A percentile compares a stretch with the other conserved stretches of the same genome.
Conservation (phyloP, 2,113 vertebrate species). For the Hassar affinis region DNA sequence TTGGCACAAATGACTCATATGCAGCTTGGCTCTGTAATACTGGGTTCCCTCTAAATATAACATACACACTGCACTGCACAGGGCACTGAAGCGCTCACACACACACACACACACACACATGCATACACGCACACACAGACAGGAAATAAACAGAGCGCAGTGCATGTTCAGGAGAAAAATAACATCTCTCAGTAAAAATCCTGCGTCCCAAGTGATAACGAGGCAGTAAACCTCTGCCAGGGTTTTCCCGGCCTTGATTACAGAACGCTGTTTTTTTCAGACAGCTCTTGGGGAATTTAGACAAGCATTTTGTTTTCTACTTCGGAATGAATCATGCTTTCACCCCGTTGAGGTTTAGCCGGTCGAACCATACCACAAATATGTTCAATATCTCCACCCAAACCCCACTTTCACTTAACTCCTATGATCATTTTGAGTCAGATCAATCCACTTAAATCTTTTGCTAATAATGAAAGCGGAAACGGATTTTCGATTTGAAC, state of each 20-base stretch:
- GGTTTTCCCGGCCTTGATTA: neutral
- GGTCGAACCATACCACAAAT: constrained; percentile 41
- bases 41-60: constrained; percentile 57
- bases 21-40: constrained; percentile 53
- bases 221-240: constrained; percentile 23
- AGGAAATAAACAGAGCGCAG: constrained; percentile 47
- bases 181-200: constrained; percentile 10
- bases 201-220: neutral
- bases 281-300: constrained; percentile 11
- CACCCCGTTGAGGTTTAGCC: constrained; percentile 38
- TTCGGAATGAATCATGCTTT: constrained; percentile 26
- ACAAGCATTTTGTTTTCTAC: neutral
- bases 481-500: neutral
- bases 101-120: constrained; percentile 34
- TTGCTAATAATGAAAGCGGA: neutral
- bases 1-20: constrained; percentile 58
- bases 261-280: neutral
- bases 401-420: neutral
- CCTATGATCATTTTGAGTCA: neutral
- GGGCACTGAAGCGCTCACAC: constrained; percentile 40
- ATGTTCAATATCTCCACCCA: constrained; percentile 29
- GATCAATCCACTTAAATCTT: neutral
- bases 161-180: neutral
- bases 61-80: constrained; percentile 44
- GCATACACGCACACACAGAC: constrained; percentile 20